phyloP scores from a whole-genome alignment of 2,797 vertebrate genomes.

The Rhinoraja longicauda region DNA sequence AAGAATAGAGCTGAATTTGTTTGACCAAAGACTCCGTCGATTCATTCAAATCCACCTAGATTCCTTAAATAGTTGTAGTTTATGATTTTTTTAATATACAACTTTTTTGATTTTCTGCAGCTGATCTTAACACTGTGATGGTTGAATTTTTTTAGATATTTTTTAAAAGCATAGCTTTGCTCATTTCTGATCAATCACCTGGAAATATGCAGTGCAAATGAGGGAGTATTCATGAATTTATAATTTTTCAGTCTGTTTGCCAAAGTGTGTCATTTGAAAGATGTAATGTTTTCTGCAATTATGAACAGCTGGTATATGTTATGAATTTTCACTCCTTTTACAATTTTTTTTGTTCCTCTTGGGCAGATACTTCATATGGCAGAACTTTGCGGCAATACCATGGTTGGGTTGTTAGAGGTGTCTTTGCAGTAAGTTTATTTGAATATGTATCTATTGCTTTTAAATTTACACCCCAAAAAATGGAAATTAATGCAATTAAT shows the following conservation, averaged over 20 bases:
- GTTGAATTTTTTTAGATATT: background rate
- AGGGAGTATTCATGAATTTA: background rate
- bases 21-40: background rate
- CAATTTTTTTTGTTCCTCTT: background rate
- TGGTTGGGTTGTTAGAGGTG: conserved; percentile 92
- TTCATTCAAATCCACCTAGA: background rate
- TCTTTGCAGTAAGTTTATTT: conserved; percentile 81
- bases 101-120: background rate
- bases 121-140: background rate
- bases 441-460: background rate
- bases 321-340: background rate
- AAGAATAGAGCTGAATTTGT: background rate
- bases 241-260: background rate
- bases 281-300: background rate
- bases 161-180: background rate
- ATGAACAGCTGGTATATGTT: background rate
- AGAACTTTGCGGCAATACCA: conserved; percentile 89
- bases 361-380: conserved; percentile 84
- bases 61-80: background rate
- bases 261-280: background rate
- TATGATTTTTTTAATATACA: background rate
- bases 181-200: background rate
- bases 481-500: background rate
- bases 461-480: background rate
- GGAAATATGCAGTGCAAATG: background rate